Evolutionary conservation across 1,140 invertebrate genomes (phyloP).

Genomic region (Zaprionus ghesquierei): DNA sequence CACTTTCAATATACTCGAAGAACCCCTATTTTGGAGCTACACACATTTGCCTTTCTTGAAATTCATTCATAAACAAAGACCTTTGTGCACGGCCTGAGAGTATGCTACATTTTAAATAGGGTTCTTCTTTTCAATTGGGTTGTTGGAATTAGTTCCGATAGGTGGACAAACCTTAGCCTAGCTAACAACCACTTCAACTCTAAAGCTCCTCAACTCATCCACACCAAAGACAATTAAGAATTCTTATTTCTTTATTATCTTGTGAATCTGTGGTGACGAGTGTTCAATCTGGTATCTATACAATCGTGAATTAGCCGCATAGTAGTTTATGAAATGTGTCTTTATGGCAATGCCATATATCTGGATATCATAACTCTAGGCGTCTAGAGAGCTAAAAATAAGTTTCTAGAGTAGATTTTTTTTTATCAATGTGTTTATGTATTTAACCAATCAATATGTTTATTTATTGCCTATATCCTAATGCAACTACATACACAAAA

Average conservation of each 20-base stretch:
- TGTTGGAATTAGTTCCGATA: not conserved
- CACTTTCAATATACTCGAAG: not conserved
- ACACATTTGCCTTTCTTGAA: not conserved
- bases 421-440: not conserved
- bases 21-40: not conserved
- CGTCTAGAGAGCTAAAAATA: too few relatives aligned
- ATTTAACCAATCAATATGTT: not conserved
- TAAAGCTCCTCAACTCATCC: too few relatives aligned
- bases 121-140: not conserved
- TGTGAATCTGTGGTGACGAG: too few relatives aligned
- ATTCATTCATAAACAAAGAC: constrained; percentile 7
- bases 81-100: not conserved
- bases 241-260: too few relatives aligned
- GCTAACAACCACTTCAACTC: too few relatives aligned
- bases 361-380: too few relatives aligned
- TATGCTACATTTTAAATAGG: not conserved
- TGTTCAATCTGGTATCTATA: too few relatives aligned
- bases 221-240: too few relatives aligned
- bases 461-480: not conserved
- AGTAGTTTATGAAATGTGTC: too few relatives aligned
- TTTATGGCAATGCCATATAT: too few relatives aligned
- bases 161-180: not conserved
- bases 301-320: too few relatives aligned
- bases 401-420: too few relatives aligned
- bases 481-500: not conserved